Base-by-base conservation (phyloP, 2,888 invertebrate species). In the Imbricaverruca yamaguchii region DNA sequence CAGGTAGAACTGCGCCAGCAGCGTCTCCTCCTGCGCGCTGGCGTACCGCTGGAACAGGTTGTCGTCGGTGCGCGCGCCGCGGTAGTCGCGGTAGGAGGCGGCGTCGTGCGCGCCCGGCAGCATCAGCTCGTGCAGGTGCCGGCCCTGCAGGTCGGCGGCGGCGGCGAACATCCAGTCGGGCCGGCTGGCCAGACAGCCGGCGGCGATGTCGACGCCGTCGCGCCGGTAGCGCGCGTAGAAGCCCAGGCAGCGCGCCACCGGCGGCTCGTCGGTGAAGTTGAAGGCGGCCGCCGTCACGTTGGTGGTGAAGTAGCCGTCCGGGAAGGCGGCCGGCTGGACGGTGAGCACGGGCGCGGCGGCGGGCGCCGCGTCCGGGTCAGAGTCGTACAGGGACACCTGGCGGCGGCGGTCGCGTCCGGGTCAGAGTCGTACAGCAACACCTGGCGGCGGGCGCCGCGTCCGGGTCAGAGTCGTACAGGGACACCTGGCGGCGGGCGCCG, bases 51-150 rank as follows among this genome's bases (percentile, higher is more conserved):
- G 15, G 15, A 53, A 25, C 13, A 74, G 74, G 25, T 53, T 23
- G 18, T 74, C 18, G 21, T 74, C 74, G 18, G 74, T 39, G 8
- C 15, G 53, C 18, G 15, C 9, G 18, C 74, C 74, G 1, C 9
- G 4, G 74, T 74, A 74, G 74, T 39, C 18, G 53, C 7, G 13
- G 74, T 74, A 74, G 18, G 74, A 39, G 21, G 74, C 74, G 7
- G 74, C 15, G 53, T 74, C 74, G 74, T 74, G 74, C 74, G 74
- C 23, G 15, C 74, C 74, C 6, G 74, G 74, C 53, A 74, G 39
- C 74, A 74, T 74, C 74, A 74, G 7, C 74, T 74, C 18, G 74
- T 74, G 53, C 39, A 74, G 74, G 74, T 25, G 21, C 11, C 15
- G 18, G 9, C 0, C 21, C 11, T 15, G 53, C 7, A 74, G 25